Conservation (phyloP, 92 coral and sea anemone species). For the Muricea muricata region DNA sequence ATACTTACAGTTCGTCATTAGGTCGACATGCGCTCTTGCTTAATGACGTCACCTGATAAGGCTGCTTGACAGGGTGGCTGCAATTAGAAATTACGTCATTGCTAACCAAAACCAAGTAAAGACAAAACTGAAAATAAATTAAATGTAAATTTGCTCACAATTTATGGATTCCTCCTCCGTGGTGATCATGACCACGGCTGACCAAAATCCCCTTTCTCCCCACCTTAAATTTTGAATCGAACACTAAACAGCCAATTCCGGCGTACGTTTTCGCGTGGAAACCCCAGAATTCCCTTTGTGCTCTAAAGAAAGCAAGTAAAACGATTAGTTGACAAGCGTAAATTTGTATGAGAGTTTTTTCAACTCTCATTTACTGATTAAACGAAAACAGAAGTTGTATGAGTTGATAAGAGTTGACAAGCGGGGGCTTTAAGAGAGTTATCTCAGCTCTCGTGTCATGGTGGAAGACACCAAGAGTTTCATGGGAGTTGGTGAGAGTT, state of each 20-base stretch:
- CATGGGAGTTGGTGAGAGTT: too few species aligned
- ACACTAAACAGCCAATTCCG: conserved; percentile 11
- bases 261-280: conserved; percentile 32
- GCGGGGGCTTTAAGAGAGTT: too few species aligned
- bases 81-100: conserved; percentile 21
- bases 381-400: too few species aligned
- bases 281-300: conserved; percentile 27
- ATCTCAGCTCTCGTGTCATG: too few species aligned
- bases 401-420: too few species aligned
- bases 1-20: conserved; percentile 71
- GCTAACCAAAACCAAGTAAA: too few species aligned
- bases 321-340: too few species aligned
- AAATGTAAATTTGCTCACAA: conserved; percentile 29
- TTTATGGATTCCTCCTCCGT: conserved; percentile 37
- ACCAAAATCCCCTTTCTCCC: conserved; percentile 19
- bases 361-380: too few species aligned
- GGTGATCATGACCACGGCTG: conserved; percentile 26
- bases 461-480: too few species aligned
- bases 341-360: too few species aligned
- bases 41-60: conserved; percentile 70
- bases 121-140: not conserved
- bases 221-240: not conserved
- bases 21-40: conserved; percentile 60
- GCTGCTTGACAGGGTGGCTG: conserved; percentile 64
- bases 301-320: too few species aligned